A percentile compares a stretch with the other conserved stretches of the same genome.
These are phyloP conservation scores for Casuarius casuarius DNA, from an alignment of 2,113 vertebrate species.

Conservation along the genomic window DNA sequence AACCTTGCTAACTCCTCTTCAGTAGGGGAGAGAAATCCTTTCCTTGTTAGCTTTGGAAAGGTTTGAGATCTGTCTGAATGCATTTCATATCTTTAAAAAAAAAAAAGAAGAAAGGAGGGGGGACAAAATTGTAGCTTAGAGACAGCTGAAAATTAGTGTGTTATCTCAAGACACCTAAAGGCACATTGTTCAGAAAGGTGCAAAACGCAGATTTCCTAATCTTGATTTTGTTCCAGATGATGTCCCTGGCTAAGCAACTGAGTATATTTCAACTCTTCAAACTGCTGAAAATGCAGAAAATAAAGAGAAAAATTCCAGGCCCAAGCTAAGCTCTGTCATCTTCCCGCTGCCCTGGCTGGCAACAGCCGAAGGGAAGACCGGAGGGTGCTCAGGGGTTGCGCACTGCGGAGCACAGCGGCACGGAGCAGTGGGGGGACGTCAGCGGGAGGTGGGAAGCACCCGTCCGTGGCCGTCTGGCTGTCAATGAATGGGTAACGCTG, in stretches of 20 bases:
- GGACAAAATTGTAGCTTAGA: slow-evolving; percentile 30
- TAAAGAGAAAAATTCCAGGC: background rate
- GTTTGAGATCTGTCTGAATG: background rate
- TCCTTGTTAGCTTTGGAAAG: slow-evolving; percentile 65
- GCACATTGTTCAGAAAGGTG: slow-evolving; percentile 9
- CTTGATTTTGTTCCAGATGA: slow-evolving; percentile 4
- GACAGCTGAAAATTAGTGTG: background rate
- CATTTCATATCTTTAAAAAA: background rate
- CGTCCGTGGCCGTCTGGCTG: background rate
- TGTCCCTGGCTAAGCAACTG: background rate
- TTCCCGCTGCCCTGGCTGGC: background rate
- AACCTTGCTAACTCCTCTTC: background rate
- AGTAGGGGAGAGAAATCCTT: slow-evolving; percentile 23
- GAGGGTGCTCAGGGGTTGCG: background rate
- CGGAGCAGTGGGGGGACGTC: background rate
- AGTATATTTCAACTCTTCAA: background rate
- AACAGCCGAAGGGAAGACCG: background rate
- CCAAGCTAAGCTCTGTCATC: background rate
- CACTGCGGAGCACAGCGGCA: background rate
- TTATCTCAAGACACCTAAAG: slow-evolving; percentile 17
- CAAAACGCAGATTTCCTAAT: slow-evolving; percentile 18
- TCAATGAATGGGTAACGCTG: accelerated
- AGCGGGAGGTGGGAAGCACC: background rate
- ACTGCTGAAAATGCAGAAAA: slow-evolving; percentile 44
- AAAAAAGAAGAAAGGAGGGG: accelerated